These are phyloP conservation scores for Lutjanus campechanus DNA, from an alignment of 2,797 vertebrate species.

Conservation along the genomic window DNA sequence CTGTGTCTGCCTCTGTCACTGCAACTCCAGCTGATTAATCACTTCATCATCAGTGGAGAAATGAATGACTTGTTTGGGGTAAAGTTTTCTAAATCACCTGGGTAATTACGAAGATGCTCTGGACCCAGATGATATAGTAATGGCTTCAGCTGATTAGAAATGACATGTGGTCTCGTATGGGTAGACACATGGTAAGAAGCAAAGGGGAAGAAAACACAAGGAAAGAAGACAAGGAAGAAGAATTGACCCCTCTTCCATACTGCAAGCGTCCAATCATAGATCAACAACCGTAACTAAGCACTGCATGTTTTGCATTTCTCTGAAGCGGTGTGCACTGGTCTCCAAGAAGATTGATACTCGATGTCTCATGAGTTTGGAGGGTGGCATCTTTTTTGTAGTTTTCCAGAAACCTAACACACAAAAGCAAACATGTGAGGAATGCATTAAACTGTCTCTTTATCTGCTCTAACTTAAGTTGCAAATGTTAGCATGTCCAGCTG, in stretches of 20 bases:
- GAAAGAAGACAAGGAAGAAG: slow-evolving; percentile 1
- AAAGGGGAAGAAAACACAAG: not conserved
- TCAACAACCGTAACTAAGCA: too few relatives aligned
- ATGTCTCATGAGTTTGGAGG: too few relatives aligned
- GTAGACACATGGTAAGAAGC: slow-evolving; percentile 12
- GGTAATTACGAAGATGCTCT: slow-evolving; percentile 69
- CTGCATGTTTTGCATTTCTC: too few relatives aligned
- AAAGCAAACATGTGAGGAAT: too few relatives aligned
- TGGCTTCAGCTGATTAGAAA: slow-evolving; percentile 53
- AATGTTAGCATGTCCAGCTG: too few relatives aligned
- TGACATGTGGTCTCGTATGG: slow-evolving; percentile 46
- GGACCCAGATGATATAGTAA: slow-evolving; percentile 54
- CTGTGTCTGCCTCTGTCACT: slow-evolving; percentile 65
- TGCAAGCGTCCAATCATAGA: too few relatives aligned
- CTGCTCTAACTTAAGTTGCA: too few relatives aligned
- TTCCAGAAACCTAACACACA: too few relatives aligned
- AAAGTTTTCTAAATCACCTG: slow-evolving; percentile 77
- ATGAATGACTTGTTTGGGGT: slow-evolving; percentile 82
- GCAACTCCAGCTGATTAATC: slow-evolving; percentile 79
- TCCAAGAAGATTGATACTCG: too few relatives aligned
- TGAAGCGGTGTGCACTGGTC: too few relatives aligned
- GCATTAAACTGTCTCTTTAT: too few relatives aligned
- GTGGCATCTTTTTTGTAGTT: too few relatives aligned
- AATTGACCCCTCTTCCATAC: not conserved
- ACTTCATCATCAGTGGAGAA: slow-evolving; percentile 74